Evolutionary conservation across 2,888 invertebrate genomes (phyloP), one percentile per base, ranked within the genome.

Genomic region (Phorcus lineatus): DNA sequence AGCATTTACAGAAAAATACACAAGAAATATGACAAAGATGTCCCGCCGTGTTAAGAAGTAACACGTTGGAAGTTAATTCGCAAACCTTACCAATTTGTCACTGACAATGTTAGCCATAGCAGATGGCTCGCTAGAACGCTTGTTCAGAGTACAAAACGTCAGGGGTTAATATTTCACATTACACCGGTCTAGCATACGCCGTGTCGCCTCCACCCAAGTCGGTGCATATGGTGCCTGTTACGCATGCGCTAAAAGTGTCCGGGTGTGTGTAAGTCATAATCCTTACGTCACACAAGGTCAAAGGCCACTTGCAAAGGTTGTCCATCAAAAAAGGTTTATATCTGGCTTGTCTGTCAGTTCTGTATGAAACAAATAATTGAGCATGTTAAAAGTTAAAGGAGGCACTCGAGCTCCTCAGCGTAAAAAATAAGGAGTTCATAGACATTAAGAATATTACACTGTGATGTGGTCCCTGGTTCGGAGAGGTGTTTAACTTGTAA

Each of bases 181-280:
- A 13, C 22, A 28, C 62, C n/a, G 62, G 24, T 28, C 24, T 24
- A 62, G 62, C 24, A 17, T 62, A 22, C 22, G 28, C 62, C 28
- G 28, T 24, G 17, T 13, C 6, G 28, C 28, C 28, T 28, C 47
- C 62, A 28, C 62, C 62, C 62, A 28, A 28, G 22, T 62, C n/a
- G 62, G 28, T 62, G 28, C 62, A 28, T 3, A 0, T 17, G 11
- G 62, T 62, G 62, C 22, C 62, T 62, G 62, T 62, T 62, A 62
- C 62, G 62, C 62, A 62, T 62, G 62, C 62, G 62, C 62, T 62
- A 28, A 17, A 62, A 62, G 28, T 62, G 62, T 28, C 62, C 28
- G 62, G 62, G 62, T 62, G 28, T 62, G 16, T 62, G 62, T 22
- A 62, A 17, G 13, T 24, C 28, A 2, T 28, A 24, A 62, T 62